Base-by-base conservation (phyloP, 2,113 vertebrate genomes). In the Pycnonotus jocosus region DNA sequence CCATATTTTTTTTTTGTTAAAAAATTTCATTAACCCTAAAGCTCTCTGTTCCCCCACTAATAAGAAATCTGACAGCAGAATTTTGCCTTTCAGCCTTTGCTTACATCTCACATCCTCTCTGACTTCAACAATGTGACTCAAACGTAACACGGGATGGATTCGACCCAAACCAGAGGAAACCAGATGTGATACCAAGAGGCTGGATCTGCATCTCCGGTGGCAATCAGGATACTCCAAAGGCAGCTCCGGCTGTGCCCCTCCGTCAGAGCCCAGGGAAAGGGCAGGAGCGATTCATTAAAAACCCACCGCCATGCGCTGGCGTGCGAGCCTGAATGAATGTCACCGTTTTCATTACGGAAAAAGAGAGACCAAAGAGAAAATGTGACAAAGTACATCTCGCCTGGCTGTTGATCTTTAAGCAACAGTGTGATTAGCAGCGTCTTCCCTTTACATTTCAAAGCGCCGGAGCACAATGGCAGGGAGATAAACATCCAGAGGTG, bases 341-440 rank as follows among this genome's bases (percentile, higher is more conserved):
- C 80, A 96, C 73, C n/a, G 13, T 65, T 97, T 94, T 86, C 92
- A 92, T 95, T 96, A 93, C 7, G 11, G 92, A 19, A 78, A 58
- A 71, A 86, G 76, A 35, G 93, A 95, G 85, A 96, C 91, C 96
- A 95, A 95, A 96, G 94, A 92, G 82, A 56, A 77, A 94, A 90
- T 27, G 77, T 95, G 93, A 95, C 92, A 92, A 92, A 93, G 92
- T 95, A 94, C 90, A 96, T 94, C 92, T 92, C 73, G 50, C 71
- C 73, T 58, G 86, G 86, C 96, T 95, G 94, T 88, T 96, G 94
- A 93, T 97, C 94, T 95, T 97, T 91, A 94, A 93, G 95, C 88
- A 96, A 90, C 83, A 85, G 93, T 42, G 83, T 92, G 92, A 96
- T 96, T 94, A 96, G 88, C 81, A 65, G 72, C 65, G 25, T 82